Conservation (phyloP, 1,140 invertebrate species). For the Mya arenaria region DNA sequence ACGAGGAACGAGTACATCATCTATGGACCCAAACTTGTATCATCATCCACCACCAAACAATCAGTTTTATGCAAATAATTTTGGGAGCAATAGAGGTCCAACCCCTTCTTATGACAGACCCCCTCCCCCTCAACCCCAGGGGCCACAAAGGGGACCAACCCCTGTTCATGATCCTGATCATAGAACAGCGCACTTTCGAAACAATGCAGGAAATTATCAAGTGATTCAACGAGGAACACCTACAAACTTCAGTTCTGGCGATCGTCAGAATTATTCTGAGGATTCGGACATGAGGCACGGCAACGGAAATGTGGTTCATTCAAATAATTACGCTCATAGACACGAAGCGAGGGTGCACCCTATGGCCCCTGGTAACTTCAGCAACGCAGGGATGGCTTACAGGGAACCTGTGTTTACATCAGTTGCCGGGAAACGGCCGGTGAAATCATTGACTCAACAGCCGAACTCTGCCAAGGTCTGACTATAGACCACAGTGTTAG, state of each 20-base stretch:
- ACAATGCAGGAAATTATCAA: constrained; percentile 29
- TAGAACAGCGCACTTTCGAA: not conserved
- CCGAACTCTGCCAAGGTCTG: constrained; percentile 55
- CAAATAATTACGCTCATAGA: constrained; percentile 36
- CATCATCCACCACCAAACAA: not conserved
- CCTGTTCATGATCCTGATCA: constrained; percentile 23
- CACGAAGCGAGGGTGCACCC: constrained; percentile 40
- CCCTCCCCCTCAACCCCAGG: no score
- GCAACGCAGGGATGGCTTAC: constrained; percentile 45
- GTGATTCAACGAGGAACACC: constrained; percentile 8
- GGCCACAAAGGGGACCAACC: no score
- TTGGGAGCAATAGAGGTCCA: not conserved
- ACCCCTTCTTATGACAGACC: constrained; percentile 40
- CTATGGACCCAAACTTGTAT: not conserved
- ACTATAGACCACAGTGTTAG: constrained; percentile 8
- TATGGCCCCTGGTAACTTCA: constrained; percentile 30
- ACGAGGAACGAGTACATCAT: constrained; percentile 11
- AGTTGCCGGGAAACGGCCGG: constrained; percentile 52
- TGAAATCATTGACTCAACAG: constrained; percentile 49
- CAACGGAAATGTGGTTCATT: constrained; percentile 18
- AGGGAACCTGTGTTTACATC: constrained; percentile 49
- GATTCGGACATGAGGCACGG: not conserved
- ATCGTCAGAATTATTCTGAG: constrained; percentile 29
- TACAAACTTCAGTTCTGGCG: constrained; percentile 8
- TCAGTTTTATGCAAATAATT: not conserved